Evolutionary conservation across 2,888 invertebrate species (phyloP).

Genomic region (Serripes groenlandicus): DNA sequence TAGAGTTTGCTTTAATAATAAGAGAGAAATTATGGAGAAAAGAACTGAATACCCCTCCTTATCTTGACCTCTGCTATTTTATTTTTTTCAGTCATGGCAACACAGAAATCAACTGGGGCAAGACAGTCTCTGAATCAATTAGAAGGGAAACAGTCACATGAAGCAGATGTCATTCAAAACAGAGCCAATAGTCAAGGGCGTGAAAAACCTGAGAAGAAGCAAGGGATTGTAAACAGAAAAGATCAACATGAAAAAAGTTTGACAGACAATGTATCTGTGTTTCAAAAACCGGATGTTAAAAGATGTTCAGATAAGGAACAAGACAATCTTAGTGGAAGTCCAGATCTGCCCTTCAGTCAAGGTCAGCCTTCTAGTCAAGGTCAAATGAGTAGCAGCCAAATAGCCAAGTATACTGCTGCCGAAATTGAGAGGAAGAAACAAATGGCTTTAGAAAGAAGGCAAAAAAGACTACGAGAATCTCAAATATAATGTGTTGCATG

Average conservation of each 20-base stretch:
- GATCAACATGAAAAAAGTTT: not conserved
- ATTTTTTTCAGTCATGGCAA: slow-evolving; percentile 38
- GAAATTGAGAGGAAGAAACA: slow-evolving; percentile 76
- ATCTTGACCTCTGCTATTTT: no score
- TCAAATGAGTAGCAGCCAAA: slow-evolving; percentile 25
- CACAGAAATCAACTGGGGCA: slow-evolving; percentile 17
- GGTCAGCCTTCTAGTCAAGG: slow-evolving; percentile 22
- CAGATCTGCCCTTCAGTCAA: slow-evolving; percentile 4
- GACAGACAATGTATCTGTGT: slow-evolving; percentile 1
- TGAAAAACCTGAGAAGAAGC: not conserved
- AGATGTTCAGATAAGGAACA: not conserved
- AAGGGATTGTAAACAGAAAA: not conserved
- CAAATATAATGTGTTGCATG: no score
- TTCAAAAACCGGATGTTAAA: no score
- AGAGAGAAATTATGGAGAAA: no score
- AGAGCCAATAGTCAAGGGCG: not conserved
- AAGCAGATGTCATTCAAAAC: not conserved
- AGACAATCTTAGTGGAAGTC: not conserved
- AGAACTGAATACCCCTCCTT: no score
- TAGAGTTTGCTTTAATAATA: no score
- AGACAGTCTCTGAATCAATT: not conserved
- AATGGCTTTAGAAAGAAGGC: slow-evolving; percentile 68
- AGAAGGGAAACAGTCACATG: not conserved
- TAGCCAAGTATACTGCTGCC: slow-evolving; percentile 71
- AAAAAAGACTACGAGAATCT: slow-evolving; percentile 16